Percentiles rank a stretch among this genome's conserved stretches.
phyloP scores from a whole-genome alignment of 2,888 invertebrate genomes.

The Drosophila barbarae region DNA sequence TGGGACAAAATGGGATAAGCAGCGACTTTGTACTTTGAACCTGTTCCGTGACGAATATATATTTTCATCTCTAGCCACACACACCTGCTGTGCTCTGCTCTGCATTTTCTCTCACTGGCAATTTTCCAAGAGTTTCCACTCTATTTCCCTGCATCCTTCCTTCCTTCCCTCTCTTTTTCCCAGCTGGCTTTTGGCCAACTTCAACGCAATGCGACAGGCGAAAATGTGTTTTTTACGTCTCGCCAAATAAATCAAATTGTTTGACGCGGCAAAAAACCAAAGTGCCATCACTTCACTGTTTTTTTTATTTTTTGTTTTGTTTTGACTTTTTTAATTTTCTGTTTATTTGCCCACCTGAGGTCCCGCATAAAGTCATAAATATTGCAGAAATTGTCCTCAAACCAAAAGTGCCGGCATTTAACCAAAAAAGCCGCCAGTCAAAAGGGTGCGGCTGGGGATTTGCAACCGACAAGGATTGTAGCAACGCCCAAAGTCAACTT shows the following conservation, averaged over 20 bases:
- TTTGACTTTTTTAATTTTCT: conserved; percentile 22
- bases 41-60: conserved; percentile 39
- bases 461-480: conserved; percentile 15
- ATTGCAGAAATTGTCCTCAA: conserved; percentile 45
- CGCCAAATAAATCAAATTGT: conserved; percentile 56
- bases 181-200: conserved; percentile 56
- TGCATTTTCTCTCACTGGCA: conserved; percentile 20
- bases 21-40: conserved; percentile 50
- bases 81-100: conserved; percentile 29
- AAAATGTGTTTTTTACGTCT: conserved; percentile 41
- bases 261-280: conserved; percentile 19
- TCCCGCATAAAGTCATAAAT: conserved; percentile 55
- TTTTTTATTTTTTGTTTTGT: conserved; percentile 32
- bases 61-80: conserved; percentile 33
- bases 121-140: conserved; percentile 35
- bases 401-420: conserved; percentile 21
- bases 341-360: conserved; percentile 45
- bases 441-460: conserved; percentile 47
- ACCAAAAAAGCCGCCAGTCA: conserved; percentile 31
- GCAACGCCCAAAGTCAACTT: conserved; percentile 31
- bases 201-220: conserved; percentile 55
- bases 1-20: conserved; percentile 35
- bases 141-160: conserved; percentile 14
- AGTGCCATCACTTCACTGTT: conserved; percentile 13
- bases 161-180: not conserved